phyloP scores from a whole-genome alignment of 2,797 vertebrate genomes.

The Neopelma chrysocephalum region DNA sequence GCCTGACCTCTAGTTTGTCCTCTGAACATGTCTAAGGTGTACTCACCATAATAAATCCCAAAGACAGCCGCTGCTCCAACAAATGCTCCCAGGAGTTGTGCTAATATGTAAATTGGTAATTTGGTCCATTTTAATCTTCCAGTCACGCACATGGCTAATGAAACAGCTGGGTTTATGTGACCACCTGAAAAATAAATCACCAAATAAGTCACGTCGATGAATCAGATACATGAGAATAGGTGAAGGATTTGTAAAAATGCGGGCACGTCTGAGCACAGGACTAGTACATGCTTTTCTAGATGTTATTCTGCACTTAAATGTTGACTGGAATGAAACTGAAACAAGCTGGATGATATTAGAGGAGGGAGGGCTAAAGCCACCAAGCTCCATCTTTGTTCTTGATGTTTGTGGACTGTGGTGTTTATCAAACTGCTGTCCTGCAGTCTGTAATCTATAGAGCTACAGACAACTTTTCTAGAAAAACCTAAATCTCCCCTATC shows the following conservation, averaged over 20 bases:
- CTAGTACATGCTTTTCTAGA: neutral
- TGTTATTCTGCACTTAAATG: neutral
- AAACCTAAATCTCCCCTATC: neutral
- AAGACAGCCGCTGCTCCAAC: slow-evolving; percentile 87
- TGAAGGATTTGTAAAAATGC: neutral
- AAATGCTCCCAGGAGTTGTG: slow-evolving; percentile 93
- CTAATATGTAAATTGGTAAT: slow-evolving; percentile 89
- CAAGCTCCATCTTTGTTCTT: neutral
- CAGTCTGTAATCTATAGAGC: neutral
- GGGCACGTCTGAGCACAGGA: neutral
- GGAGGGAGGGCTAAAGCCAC: neutral
- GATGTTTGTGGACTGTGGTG: neutral
- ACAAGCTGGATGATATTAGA: neutral
- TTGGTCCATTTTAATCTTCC: slow-evolving; percentile 88
- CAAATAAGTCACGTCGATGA: neutral
- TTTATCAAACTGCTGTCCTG: neutral
- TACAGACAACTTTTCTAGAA: neutral
- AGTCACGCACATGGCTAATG: slow-evolving; percentile 91
- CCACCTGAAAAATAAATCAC: slow-evolving; percentile 82
- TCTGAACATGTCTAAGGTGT: slow-evolving; percentile 2
- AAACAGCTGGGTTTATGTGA: slow-evolving; percentile 95
- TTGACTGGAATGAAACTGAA: neutral
- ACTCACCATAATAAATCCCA: slow-evolving; percentile 90
- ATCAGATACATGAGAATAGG: neutral
- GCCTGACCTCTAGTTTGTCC: slow-evolving; percentile 35